phyloP scores from a whole-genome alignment of 2,888 invertebrate genomes.

The Bedellia somnulentella region DNA sequence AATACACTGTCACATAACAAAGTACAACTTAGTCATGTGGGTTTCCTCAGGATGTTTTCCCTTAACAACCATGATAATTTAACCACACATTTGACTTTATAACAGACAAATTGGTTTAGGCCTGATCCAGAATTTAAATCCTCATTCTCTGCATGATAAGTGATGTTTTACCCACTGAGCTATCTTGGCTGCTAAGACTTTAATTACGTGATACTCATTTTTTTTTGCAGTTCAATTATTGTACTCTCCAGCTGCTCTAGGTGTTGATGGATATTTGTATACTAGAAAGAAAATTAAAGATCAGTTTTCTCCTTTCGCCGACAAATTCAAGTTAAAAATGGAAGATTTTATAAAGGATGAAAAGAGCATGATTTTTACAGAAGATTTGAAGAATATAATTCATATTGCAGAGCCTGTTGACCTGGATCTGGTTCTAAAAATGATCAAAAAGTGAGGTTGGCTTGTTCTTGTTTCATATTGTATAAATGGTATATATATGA shows the following conservation, averaged over 20 bases:
- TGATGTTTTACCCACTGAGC: too few species aligned
- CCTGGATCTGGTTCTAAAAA: constrained; percentile 63
- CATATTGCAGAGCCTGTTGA: constrained; percentile 70
- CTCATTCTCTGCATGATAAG: too few species aligned
- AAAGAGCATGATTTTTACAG: constrained; percentile 76
- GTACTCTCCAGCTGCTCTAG: constrained; percentile 62
- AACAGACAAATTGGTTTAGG: too few species aligned
- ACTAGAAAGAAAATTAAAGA: constrained; percentile 53
- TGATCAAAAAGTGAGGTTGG: constrained; percentile 67
- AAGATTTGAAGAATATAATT: constrained; percentile 81
- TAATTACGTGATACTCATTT: not conserved
- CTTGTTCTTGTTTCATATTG: constrained; percentile 4
- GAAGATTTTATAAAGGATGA: constrained; percentile 56
- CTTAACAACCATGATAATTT: too few species aligned
- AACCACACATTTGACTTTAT: too few species aligned
- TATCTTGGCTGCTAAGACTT: too few species aligned
- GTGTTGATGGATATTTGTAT: constrained; percentile 62
- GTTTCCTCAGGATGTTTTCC: too few species aligned
- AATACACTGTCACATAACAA: too few species aligned
- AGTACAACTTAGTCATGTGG: too few species aligned
- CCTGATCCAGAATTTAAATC: too few species aligned
- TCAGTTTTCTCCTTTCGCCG: constrained; percentile 64
- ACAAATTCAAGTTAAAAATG: constrained; percentile 74
- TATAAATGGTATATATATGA: too few species aligned
- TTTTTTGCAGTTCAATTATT: constrained; percentile 35